Base-by-base conservation (phyloP, 30 jellyfish, hydroid and myxozoan species). In the Morbakka virulenta region DNA sequence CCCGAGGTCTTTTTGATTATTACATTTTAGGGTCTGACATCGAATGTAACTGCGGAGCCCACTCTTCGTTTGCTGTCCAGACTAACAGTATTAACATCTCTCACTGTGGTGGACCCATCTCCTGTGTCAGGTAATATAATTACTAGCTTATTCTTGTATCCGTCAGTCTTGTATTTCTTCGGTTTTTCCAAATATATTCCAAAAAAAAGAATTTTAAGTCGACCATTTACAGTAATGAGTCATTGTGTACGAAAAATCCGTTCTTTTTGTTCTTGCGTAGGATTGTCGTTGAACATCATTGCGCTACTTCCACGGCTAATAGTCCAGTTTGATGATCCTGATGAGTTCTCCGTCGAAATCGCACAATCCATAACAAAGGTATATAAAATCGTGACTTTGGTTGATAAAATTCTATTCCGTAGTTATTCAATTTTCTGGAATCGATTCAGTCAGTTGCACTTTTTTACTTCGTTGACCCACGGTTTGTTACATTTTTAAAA, bases 21-120 rank as follows among this genome's bases (percentile, higher is more conserved):
- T n/a, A n/a, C n/a, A n/a, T n/a, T n/a, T 9, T 53, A 93, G 99
- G 99, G 99, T 13, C 85, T 93, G 32, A 93, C 99, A 14, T 93
- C 97, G 0, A 52, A 96, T 1, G 95, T 86, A 0, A 93, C 99
- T 0, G 93, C 99, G 3, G 97, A 93, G 20, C 81, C 89, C n/a
- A 86, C 99, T 0, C 85, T 85, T 36, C 84, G 62, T 33, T 76
- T 93, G 57, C 89, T 93, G 35, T 94, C 99, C 1, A 76, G 82
- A 70, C 73, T 93, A 36, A 93, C 97, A 1, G 86, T 93, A 0
- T 29, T 93, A 84, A 80, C 94, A n/a, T 63, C 86, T 31, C 73
- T 93, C n/a, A 35, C 99, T 31, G 87, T 93, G 69, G 77, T 93
- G 82, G 93, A 87, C 63, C 99, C 99, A 6, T 73, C 95, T 24